Percentiles rank a stretch among this genome's conserved stretches.
Evolutionary conservation across 2,888 invertebrate species (phyloP).

Genomic region (Hoplodrina ambigua): DNA sequence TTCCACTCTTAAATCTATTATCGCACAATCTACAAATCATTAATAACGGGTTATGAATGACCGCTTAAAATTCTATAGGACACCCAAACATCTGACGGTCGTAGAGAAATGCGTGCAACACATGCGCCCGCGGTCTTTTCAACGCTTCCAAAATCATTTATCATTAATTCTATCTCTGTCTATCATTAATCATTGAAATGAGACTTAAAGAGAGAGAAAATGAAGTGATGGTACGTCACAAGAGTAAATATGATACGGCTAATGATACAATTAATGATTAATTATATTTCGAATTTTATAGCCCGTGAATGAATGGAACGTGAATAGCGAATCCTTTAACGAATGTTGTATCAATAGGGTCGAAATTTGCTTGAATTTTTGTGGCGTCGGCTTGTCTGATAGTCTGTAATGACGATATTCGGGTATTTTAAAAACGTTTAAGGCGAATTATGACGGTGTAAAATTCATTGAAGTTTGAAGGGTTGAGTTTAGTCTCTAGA

Average conservation of each 20-base stretch:
- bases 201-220: slow-evolving; percentile 90
- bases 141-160: slow-evolving; percentile 83
- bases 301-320: slow-evolving; percentile 73
- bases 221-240: slow-evolving; percentile 82
- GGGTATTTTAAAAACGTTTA: slow-evolving; percentile 69
- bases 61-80: slow-evolving; percentile 85
- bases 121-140: slow-evolving; percentile 84
- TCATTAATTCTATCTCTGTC: slow-evolving; percentile 79
- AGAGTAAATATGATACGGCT: slow-evolving; percentile 84
- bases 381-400: slow-evolving; percentile 80
- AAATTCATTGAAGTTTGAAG: slow-evolving; percentile 72
- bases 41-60: slow-evolving; percentile 86
- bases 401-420: slow-evolving; percentile 63
- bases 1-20: slow-evolving; percentile 75
- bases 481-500: slow-evolving; percentile 63
- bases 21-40: slow-evolving; percentile 77
- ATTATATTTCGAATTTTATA: slow-evolving; percentile 82
- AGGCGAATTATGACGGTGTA: slow-evolving; percentile 72
- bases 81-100: slow-evolving; percentile 81
- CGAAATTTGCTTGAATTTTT: slow-evolving; percentile 54
- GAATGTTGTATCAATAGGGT: slow-evolving; percentile 55
- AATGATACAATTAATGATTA: slow-evolving; percentile 89
- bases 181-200: slow-evolving; percentile 88
- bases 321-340: slow-evolving; percentile 52
- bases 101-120: slow-evolving; percentile 77